Conservation (phyloP, 2,113 vertebrate genomes). For the Notarius quadriscutis region DNA sequence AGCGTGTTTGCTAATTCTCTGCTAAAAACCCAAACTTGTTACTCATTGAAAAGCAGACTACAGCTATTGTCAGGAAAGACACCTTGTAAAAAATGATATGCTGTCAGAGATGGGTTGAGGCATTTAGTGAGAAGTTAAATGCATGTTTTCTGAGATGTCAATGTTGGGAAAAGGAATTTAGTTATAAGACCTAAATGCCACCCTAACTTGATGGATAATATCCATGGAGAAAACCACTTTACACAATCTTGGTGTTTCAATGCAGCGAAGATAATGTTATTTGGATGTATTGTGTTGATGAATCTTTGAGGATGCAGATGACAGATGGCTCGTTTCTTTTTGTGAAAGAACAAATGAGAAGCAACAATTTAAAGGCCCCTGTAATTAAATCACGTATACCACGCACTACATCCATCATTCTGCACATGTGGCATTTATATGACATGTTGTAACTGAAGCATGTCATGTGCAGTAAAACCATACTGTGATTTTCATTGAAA, state of each 20-base stretch:
- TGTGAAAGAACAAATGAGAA: slow-evolving; percentile 11
- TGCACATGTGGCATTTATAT: background rate
- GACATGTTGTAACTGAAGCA: background rate
- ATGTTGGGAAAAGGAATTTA: background rate
- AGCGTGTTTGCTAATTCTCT: background rate
- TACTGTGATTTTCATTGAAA: slow-evolving; percentile 33
- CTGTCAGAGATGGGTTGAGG: background rate
- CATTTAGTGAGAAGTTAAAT: background rate
- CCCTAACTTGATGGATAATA: background rate
- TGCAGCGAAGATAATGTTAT: background rate
- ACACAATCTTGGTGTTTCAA: background rate
- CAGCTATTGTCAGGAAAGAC: background rate
- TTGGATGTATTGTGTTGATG: background rate
- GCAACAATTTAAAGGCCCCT: background rate
- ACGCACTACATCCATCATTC: background rate
- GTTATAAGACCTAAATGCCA: background rate
- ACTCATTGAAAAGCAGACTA: background rate
- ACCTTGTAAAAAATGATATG: background rate
- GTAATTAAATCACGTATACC: background rate
- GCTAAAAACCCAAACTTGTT: background rate
- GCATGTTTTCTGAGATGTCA: background rate
- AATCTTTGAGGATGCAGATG: background rate
- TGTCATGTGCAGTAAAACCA: background rate
- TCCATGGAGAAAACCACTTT: background rate
- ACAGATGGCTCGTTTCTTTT: background rate